Evolutionary conservation across 2,113 vertebrate genomes (phyloP), one percentile per base, ranked within the genome.

Genomic region (Pardalotus punctatus): DNA sequence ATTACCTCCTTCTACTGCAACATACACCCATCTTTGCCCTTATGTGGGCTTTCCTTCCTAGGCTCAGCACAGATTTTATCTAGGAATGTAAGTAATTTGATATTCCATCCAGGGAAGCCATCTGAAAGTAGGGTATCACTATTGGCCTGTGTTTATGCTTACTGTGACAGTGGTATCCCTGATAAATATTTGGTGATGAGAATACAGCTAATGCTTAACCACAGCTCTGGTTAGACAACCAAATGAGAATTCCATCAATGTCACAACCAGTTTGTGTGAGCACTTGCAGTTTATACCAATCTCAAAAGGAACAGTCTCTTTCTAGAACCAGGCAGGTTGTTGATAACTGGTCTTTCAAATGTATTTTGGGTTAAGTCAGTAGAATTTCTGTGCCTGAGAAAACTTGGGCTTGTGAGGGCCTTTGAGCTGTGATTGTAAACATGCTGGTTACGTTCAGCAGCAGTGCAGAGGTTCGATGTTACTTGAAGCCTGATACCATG

Each of bases 1-100:
- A 0, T 31, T 61, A 14, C 22, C 24, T 19, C 22, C 51, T 80
- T 2, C n/a, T 67, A 1, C 58, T 60, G 58, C 0, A 0, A 47
- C 57, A 4, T 2, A 33, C 6, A 12, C 13, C 40, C 16, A 5
- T 45, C 53, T 56, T 47, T 60, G 48, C 38, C 29, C 35, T 74
- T 43, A 11, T 0, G 9, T 50, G 53, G 54, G 4, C 22, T 61
- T 74, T 45, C 16, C 25, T 91, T 84, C 56, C 5, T 22, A 48
- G 60, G 19, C 43, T 51, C 42, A 56, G 61, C 48, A 51, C 25
- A 82, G 66, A 14, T 57, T 56, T 71, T 36, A 51, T 33, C 61
- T 61, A 45, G 42, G 50, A 88, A 36, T 29, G 7, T 21, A 54
- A 81, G 27, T 58, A 0, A 36, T 54, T 90, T 51, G 58, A n/a